Base-by-base conservation (phyloP, 2,888 invertebrate genomes). In the Drosophila nigritarsus region DNA sequence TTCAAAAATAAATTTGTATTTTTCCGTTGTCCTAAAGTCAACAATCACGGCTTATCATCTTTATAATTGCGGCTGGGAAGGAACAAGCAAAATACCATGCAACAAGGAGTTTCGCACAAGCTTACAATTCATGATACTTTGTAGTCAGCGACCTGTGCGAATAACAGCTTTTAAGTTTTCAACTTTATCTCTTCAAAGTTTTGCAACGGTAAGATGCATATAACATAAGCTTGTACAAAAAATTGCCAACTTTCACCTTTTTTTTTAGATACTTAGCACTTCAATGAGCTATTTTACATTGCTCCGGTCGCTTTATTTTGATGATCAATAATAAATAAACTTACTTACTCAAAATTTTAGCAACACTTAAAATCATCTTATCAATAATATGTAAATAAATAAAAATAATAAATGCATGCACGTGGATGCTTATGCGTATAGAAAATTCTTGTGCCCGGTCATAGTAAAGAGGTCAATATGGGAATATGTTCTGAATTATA, bases 251-350 rank as follows among this genome's bases (percentile, higher is more conserved):
- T 76, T 58, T 29, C 11, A n/a, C 3, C 11, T 18, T 61, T 59
- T 40, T 61, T 27, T 70, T 77, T 59, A 92, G 92, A 92, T 93
- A 54, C 61, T 93, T 3, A 92, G 93, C 54, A 87, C 93, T n/a
- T 93, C 93, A 8, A 87, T 92, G 88, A 92, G 92, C 36, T 93
- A 93, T 73, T 93, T 93, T 60, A 92, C 93, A 8, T 82, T 93
- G 18, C 72, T 93, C 38, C 90, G 91, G 69, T 92, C 91, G 9
- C 79, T 92, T 40, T 91, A 85, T 50, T 68, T 84, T 61, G 89
- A 90, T 54, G 75, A 89, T 51, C 77, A 80, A 48, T 64, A 79
- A 3, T 29, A 63, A 65, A n/a, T 34, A 18, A 48, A 18, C 20
- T 15, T 32, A 30, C 6, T 9, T 29, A 9, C n/a, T 30, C 18